A percentile compares a stretch with the other conserved stretches of the same genome.
These are phyloP conservation scores for Apomyelois bistriatella DNA, from an alignment of 2,888 invertebrate species.

Conservation along the genomic window DNA sequence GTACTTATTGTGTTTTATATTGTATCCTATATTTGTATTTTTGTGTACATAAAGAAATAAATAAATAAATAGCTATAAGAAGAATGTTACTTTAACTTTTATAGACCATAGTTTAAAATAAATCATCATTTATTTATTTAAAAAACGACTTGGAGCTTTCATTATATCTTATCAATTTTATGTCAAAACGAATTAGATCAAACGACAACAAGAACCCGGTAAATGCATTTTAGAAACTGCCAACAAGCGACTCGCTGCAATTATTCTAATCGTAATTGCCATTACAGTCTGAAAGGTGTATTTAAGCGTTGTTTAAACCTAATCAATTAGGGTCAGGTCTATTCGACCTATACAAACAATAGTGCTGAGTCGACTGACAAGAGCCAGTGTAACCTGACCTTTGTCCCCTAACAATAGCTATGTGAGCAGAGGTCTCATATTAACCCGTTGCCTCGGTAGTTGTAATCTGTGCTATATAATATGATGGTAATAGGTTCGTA, in stretches of 20 bases:
- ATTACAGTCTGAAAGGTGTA: slow-evolving; percentile 6
- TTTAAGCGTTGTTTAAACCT: slow-evolving; percentile 32
- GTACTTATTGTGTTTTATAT: no score
- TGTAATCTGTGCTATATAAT: slow-evolving; percentile 19
- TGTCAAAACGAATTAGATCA: neutral
- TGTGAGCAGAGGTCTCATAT: slow-evolving; percentile 13
- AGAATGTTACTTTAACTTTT: no score
- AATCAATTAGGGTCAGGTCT: slow-evolving; percentile 58
- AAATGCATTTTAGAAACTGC: slow-evolving; percentile 5
- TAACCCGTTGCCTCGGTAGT: slow-evolving; percentile 25
- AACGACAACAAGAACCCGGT: slow-evolving; percentile 3
- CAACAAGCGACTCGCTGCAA: neutral
- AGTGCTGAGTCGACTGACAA: slow-evolving; percentile 24
- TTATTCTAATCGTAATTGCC: slow-evolving; percentile 9
- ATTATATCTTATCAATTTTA: no score
- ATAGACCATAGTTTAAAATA: no score
- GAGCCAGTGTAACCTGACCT: slow-evolving; percentile 19
- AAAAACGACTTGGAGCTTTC: no score
- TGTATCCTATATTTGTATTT: no score
- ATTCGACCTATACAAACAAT: slow-evolving; percentile 27
- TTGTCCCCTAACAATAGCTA: slow-evolving; percentile 15
- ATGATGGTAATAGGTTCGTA: slow-evolving; percentile 9
- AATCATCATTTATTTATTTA: no score
- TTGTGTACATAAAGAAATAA: no score
- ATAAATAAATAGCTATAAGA: no score